Base-by-base conservation (phyloP, 2,888 invertebrate species). In the Euclidia mi region DNA sequence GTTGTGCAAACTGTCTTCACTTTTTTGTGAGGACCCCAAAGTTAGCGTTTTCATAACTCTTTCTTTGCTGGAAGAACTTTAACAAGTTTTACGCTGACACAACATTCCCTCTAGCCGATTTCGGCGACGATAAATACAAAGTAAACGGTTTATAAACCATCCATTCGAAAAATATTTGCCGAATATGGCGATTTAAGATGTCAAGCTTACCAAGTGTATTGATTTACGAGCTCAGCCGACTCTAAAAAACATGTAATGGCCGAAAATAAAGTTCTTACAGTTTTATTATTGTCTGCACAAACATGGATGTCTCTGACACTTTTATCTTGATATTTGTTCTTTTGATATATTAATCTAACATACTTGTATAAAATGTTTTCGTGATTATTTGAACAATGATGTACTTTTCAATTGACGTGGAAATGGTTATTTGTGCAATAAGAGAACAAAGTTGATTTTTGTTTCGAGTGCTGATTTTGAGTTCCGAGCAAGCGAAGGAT, bases 1-100 rank as follows among this genome's bases (percentile, higher is more conserved):
- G 85, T 92, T 90, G 79, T 71, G 76, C 69, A 77, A 88, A 88
- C 82, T 85, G 83, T 84, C 82, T 78, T 76, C 84, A 77, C 71
- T 85, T 90, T 90, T 90, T 88, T 87, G 79, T 74, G 73, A 72
- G 72, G 82, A 84, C 84, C 88, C 87, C 73, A 85, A 92, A 92
- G 84, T 92, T 90, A 79, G 84, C 87, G 82, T 88, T 92, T 91
- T 91, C 88, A 89, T 89, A 92, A 92, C 91, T 92, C 91, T 87
- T 89, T 87, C 84, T 85, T 89, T 85, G 81, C 79, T 78, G 74
- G 78, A 73, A 79, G 81, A 88, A 88, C 84, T 90, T 89, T 87
- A 81, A 84, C 84, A 90, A 92, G 88, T 90, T 90, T 91, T 82
- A 73, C 66, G 88, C 88, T 90, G 89, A 90, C 86, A 82, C 81